Evolutionary conservation across 2,113 vertebrate genomes (phyloP).

Genomic region (Leptobrachium ailaonicum): DNA sequence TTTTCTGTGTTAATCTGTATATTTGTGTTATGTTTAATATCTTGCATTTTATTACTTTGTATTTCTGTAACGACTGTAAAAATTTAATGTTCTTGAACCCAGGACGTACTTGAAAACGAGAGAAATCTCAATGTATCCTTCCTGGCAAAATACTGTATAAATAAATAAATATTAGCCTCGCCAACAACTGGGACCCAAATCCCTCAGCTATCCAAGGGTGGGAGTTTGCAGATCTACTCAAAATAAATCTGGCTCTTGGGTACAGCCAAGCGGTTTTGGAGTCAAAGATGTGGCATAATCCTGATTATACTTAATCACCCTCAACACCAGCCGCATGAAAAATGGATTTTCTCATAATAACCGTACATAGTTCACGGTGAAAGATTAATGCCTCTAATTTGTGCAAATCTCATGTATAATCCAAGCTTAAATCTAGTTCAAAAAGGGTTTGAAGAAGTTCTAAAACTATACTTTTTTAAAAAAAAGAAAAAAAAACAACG

Average conservation of each 20-base stretch:
- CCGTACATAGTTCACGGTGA: background rate
- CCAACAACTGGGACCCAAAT: too few species aligned
- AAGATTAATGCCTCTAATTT: slow-evolving; percentile 25
- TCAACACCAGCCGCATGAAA: background rate
- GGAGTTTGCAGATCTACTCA: background rate
- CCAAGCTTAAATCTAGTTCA: background rate
- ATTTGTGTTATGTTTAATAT: too few species aligned
- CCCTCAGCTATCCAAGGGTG: too few species aligned
- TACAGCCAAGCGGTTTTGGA: background rate
- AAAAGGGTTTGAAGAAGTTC: background rate
- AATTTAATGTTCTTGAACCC: too few species aligned
- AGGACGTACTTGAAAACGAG: too few species aligned
- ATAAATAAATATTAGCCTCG: too few species aligned
- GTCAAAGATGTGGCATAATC: background rate
- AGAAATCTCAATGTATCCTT: too few species aligned
- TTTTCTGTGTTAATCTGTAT: too few species aligned
- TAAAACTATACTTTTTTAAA: background rate
- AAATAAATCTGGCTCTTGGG: background rate
- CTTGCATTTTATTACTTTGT: too few species aligned
- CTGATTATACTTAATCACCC: slow-evolving; percentile 24
- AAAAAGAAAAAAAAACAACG: background rate
- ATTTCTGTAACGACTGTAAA: too few species aligned
- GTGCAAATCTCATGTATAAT: background rate
- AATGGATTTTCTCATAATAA: slow-evolving; percentile 7
- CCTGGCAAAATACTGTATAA: too few species aligned